A percentile compares a stretch with the other conserved stretches of the same genome.
Evolutionary conservation across 2,888 invertebrate genomes (phyloP).

Genomic region (Junonia oenone): DNA sequence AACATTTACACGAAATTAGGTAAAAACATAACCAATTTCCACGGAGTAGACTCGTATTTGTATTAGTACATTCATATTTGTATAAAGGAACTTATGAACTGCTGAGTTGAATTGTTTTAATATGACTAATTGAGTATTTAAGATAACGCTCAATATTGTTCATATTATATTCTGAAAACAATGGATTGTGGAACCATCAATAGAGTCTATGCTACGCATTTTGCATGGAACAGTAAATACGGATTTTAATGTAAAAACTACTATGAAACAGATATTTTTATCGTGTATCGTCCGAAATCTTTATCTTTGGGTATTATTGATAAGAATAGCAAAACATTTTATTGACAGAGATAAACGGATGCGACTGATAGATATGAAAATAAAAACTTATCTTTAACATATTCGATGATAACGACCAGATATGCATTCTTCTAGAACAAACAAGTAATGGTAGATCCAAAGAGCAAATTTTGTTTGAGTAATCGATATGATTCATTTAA

Average conservation of each 20-base stretch:
- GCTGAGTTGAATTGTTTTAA: not conserved
- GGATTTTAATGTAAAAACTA: not conserved
- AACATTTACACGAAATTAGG: slow-evolving; percentile 1
- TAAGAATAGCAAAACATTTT: slow-evolving; percentile 10
- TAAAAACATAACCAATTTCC: not conserved
- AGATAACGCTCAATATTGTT: not conserved
- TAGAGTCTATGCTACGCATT: not conserved
- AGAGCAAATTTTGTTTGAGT: not conserved
- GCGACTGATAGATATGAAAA: slow-evolving; percentile 15
- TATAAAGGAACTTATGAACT: too few relatives aligned
- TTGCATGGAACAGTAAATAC: not conserved
- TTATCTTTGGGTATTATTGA: slow-evolving; percentile 11
- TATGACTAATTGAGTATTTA: not conserved
- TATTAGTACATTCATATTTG: too few relatives aligned
- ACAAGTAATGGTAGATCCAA: not conserved
- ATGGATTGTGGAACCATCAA: not conserved
- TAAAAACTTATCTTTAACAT: slow-evolving; percentile 22
- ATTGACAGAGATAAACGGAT: slow-evolving; percentile 14
- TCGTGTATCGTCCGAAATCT: not conserved
- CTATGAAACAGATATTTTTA: not conserved
- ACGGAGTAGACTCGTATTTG: not conserved
- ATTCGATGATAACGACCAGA: slow-evolving; percentile 21
- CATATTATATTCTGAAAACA: not conserved
- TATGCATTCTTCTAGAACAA: slow-evolving; percentile 17
- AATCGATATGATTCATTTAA: not conserved